phyloP scores from a whole-genome alignment of 2,888 invertebrate genomes.

The Leptinotarsa tumamoca region DNA sequence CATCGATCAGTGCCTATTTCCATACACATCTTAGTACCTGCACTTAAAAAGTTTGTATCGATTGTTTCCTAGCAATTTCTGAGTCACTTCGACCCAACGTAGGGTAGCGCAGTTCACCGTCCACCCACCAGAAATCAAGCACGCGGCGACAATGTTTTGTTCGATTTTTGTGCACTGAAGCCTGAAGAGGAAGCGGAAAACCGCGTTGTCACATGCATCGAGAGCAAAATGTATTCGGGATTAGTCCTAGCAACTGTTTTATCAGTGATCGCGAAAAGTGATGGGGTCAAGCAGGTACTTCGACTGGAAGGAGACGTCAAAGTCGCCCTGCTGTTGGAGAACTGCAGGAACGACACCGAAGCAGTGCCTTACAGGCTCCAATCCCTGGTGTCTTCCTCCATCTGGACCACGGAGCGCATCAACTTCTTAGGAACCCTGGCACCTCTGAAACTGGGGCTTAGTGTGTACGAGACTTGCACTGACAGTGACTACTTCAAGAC shows the following conservation, averaged over 20 bases:
- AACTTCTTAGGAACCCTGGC: constrained; percentile 56
- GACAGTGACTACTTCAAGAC: constrained; percentile 56
- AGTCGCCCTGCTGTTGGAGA: constrained; percentile 57
- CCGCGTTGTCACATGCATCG: constrained; percentile 29
- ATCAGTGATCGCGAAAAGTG: constrained; percentile 23
- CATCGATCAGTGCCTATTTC: constrained; percentile 44
- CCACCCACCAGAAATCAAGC: constrained; percentile 25
- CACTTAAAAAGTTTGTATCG: constrained; percentile 57
- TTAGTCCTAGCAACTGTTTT: constrained; percentile 17
- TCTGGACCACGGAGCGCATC: constrained; percentile 60
- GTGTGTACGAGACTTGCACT: constrained; percentile 57
- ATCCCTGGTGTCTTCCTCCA: constrained; percentile 57
- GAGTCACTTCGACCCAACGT: constrained; percentile 47
- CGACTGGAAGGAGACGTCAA: constrained; percentile 56
- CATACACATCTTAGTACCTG: constrained; percentile 43
- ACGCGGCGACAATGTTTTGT: constrained; percentile 40
- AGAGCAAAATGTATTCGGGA: constrained; percentile 37
- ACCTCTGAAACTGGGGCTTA: constrained; percentile 55
- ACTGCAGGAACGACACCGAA: constrained; percentile 50
- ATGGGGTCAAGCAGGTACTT: constrained; percentile 44
- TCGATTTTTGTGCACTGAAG: constrained; percentile 54
- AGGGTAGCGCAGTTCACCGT: constrained; percentile 43
- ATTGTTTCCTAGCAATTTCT: constrained; percentile 60
- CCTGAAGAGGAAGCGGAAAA: constrained; percentile 53
- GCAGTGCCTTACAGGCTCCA: constrained; percentile 45